phyloP scores from a whole-genome alignment of 2,797 vertebrate genomes.

The Antrozous pallidus region DNA sequence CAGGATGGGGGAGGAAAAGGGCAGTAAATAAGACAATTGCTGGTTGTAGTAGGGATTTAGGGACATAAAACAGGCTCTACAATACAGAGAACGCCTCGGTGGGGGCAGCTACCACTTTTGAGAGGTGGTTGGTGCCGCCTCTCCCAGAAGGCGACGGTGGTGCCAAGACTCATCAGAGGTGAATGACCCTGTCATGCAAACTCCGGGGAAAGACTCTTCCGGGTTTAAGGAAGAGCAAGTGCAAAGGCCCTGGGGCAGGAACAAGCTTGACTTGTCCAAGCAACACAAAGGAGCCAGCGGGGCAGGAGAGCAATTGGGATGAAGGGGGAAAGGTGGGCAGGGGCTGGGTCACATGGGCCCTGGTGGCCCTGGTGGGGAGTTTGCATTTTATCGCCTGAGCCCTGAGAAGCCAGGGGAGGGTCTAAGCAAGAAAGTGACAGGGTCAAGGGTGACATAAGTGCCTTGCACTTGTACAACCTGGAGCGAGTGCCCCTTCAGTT shows the following conservation, averaged over 20 bases:
- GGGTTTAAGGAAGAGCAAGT: neutral
- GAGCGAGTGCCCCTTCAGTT: neutral
- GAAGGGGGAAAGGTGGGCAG: neutral
- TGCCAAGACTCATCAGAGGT: neutral
- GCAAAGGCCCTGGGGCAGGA: constrained; percentile 1
- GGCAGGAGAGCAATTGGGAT: neutral
- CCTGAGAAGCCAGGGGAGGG: neutral
- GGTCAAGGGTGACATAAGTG: neutral
- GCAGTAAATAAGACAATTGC: neutral
- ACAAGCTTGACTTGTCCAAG: neutral
- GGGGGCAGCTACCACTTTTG: neutral
- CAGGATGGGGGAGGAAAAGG: no score
- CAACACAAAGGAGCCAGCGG: neutral
- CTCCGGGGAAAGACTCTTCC: neutral
- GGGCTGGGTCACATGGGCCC: accelerated
- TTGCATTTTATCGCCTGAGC: neutral
- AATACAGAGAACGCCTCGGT: neutral
- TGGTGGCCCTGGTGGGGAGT: neutral
- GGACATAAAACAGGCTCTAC: neutral
- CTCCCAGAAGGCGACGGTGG: neutral
- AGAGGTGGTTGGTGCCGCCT: neutral
- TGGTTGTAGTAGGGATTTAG: neutral
- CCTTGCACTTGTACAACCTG: neutral
- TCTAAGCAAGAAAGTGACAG: neutral
- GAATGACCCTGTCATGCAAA: neutral